Evolutionary conservation across 2,888 invertebrate genomes (phyloP).

Genomic region (Epinotia demarniana): DNA sequence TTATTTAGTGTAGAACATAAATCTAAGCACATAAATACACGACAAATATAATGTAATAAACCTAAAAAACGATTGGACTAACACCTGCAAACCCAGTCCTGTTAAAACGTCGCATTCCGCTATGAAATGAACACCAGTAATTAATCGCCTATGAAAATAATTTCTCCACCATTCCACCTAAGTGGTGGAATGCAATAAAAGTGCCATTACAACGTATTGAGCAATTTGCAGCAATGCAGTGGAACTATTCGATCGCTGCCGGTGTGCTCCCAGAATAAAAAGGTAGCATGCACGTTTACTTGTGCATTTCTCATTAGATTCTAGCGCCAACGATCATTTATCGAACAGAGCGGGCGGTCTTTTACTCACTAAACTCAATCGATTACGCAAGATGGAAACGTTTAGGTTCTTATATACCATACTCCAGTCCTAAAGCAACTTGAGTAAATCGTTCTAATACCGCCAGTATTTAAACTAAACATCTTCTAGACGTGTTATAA

Average conservation of each 20-base stretch:
- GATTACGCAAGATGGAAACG: no score
- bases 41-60: no score
- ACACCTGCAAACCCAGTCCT: not conserved
- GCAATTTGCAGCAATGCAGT: conserved; percentile 25
- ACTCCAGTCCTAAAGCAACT: no score
- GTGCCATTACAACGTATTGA: conserved; percentile 16
- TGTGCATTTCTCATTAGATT: not conserved
- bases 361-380: no score
- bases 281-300: not conserved
- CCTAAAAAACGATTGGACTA: not conserved
- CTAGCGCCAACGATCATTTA: not conserved
- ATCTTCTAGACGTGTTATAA: no score
- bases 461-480: no score
- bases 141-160: not conserved
- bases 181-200: conserved; percentile 22
- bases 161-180: conserved; percentile 2
- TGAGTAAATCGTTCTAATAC: no score
- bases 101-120: not conserved
- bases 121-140: not conserved
- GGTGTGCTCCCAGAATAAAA: not conserved
- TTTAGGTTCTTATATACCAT: no score
- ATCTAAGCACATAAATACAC: no score
- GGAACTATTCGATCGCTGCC: conserved; percentile 6
- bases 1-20: no score
- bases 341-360: no score